phyloP scores from a whole-genome alignment of 2,888 invertebrate species.

The Drosophila lutescens region DNA sequence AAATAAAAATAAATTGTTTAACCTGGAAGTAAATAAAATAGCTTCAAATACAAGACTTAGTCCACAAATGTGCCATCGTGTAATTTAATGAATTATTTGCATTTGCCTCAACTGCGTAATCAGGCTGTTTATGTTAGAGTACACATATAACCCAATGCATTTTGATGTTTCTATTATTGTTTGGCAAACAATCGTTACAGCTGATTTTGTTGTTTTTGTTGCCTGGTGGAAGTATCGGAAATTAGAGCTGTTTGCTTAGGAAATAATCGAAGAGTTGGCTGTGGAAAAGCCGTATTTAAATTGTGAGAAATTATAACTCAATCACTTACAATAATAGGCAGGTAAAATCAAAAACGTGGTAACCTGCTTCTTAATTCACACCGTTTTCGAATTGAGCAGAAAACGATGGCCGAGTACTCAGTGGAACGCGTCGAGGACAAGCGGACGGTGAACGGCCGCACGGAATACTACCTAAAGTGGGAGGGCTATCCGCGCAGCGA shows the following conservation, averaged over 20 bases:
- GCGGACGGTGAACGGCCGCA: slow-evolving; percentile 89
- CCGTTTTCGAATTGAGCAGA: too few relatives aligned
- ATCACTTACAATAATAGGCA: too few relatives aligned
- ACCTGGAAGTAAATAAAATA: slow-evolving; percentile 6
- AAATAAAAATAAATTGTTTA: neutral
- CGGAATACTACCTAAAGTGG: slow-evolving; percentile 91
- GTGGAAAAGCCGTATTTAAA: neutral
- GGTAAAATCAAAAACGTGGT: too few relatives aligned
- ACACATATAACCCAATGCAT: slow-evolving; percentile 10
- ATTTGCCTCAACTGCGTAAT: slow-evolving; percentile 29
- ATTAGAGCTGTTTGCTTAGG: slow-evolving; percentile 8
- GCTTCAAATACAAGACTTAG: too few relatives aligned
- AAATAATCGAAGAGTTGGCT: slow-evolving; percentile 3
- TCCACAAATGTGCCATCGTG: slow-evolving; percentile 15
- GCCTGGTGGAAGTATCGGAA: slow-evolving; percentile 22
- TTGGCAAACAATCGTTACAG: slow-evolving; percentile 43
- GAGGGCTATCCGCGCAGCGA: slow-evolving; percentile 93
- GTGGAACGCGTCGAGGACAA: slow-evolving; percentile 96
- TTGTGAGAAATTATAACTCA: neutral
- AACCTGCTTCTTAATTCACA: too few relatives aligned
- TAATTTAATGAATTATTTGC: slow-evolving; percentile 41
- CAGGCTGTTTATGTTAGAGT: slow-evolving; percentile 16
- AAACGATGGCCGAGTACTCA: slow-evolving; percentile 89
- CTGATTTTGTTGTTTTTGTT: slow-evolving; percentile 15
- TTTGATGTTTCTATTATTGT: slow-evolving; percentile 42